Base-by-base conservation (phyloP, 1,140 invertebrate genomes). In the Thereuonema tuberculata region DNA sequence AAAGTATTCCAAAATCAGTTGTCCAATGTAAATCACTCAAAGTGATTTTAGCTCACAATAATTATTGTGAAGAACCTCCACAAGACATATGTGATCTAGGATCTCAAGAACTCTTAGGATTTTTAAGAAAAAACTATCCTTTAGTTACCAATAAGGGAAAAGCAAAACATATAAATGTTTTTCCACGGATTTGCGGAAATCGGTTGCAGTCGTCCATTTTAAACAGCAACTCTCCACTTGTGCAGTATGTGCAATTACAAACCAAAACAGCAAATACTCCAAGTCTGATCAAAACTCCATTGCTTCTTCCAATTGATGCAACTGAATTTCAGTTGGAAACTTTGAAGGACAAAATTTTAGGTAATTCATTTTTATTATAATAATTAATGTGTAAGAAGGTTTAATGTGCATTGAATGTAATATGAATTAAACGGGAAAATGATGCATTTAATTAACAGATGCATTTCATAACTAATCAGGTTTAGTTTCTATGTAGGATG, bases 161-260 rank as follows among this genome's bases (percentile, higher is more conserved):
- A 46, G 63, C 60, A 49, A 58, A 43, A 46, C 63, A 50, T n/a
- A 48, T 43, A 43, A 60, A 74, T 62, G 63, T 66, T 24, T 74
- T 74, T 64, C 67, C 67, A 14, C 61, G 74, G 20, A 63, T 69
- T 5, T 59, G 69, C 49, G 67, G 70, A 14, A 72, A 73, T 60
- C 69, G 72, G 58, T 52, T 68, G 3, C 67, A 67, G 27, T 68
- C 64, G 23, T 65, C 70, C 37, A 67, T 67, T 12, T 64, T 64
- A n/a, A 73, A 74, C 60, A 67, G 70, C n/a, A 67, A 70, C 50
- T 72, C 72, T 17, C 68, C 70, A 17, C 67, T 71, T 37, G 65
- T 70, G 47, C 67, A 74, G 59, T 74, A 74, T 62, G 72, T 72
- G 3, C 71, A 75, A 64, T 65, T 67, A 37, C 72, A 75, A 62